A percentile compares a stretch with the other conserved stretches of the same genome.
Conservation (phyloP, 1,140 invertebrate species). For the Dufourea novaeangliae region DNA sequence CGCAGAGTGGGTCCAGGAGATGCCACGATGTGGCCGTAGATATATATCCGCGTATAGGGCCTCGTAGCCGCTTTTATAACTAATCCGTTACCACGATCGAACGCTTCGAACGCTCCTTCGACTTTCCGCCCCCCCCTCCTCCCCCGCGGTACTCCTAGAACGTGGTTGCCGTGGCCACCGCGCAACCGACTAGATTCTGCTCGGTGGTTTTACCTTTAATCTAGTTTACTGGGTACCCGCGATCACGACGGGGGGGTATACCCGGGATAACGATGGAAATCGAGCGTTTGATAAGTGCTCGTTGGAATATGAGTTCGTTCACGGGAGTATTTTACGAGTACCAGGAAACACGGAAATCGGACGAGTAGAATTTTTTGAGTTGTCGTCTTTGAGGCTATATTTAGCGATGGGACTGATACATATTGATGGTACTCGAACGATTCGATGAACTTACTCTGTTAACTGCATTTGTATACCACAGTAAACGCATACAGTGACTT, state of each 20-base stretch:
- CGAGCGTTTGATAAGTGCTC: not conserved
- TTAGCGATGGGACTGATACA: no score
- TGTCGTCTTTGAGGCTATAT: no score
- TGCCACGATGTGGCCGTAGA: slow-evolving; percentile 48
- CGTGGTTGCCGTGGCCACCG: not conserved
- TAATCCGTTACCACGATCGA: slow-evolving; percentile 75
- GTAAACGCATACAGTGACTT: no score
- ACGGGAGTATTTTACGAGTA: no score
- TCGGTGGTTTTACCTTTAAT: slow-evolving; percentile 55
- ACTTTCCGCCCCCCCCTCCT: slow-evolving; percentile 36
- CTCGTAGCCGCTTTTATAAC: slow-evolving; percentile 70
- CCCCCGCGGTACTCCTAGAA: not conserved
- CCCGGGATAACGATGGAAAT: slow-evolving; percentile 2
- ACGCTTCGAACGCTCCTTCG: slow-evolving; percentile 48
- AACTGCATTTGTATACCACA: no score
- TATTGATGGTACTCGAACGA: no score
- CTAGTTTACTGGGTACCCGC: slow-evolving; percentile 54
- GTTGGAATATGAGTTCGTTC: no score
- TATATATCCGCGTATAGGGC: slow-evolving; percentile 55
- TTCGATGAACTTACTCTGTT: no score
- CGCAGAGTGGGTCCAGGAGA: slow-evolving; percentile 44
- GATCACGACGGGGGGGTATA: not conserved
- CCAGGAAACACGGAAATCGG: no score
- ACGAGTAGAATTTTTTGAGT: no score
- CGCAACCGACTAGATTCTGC: slow-evolving; percentile 23